Evolutionary conservation across 2,113 vertebrate genomes (phyloP).

Genomic region (Corythornis madagascariensis): DNA sequence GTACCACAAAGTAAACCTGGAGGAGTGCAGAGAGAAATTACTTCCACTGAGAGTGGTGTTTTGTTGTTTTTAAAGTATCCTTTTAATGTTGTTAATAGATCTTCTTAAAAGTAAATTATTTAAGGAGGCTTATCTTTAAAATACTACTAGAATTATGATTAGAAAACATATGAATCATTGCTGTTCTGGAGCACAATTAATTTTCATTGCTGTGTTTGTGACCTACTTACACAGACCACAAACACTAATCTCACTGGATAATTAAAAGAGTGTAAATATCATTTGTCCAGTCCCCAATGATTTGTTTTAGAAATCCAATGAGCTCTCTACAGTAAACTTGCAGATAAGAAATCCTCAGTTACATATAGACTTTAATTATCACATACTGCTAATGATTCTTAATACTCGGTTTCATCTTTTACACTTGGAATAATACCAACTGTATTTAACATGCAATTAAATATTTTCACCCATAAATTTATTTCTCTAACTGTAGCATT

Average conservation of each 20-base stretch:
- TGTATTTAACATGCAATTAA: conserved; percentile 13
- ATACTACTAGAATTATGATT: conserved; percentile 39
- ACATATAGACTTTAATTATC: conserved; percentile 35
- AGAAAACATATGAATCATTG: conserved; percentile 51
- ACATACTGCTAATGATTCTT: conserved; percentile 25
- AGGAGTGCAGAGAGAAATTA: conserved; percentile 8
- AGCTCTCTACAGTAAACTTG: conserved; percentile 31
- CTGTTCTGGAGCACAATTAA: conserved; percentile 39
- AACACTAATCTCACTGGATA: conserved; percentile 71
- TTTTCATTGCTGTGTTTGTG: conserved; percentile 68
- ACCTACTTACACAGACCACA: conserved; percentile 64
- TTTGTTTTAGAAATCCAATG: conserved; percentile 68
- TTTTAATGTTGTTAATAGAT: conserved; percentile 43
- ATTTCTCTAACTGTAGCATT: neutral
- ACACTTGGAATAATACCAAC: neutral
- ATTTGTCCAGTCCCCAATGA: conserved; percentile 61
- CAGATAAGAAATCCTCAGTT: conserved; percentile 57
- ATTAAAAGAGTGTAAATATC: conserved; percentile 78
- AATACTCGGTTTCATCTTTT: conserved; percentile 27
- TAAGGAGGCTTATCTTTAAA: conserved; percentile 59
- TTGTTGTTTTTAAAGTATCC: conserved; percentile 13
- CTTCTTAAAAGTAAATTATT: conserved; percentile 49
- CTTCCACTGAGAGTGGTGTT: neutral
- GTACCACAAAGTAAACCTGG: neutral
- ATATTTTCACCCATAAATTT: neutral